Percentiles rank a stretch among this genome's conserved stretches.
These are phyloP conservation scores for Tichodroma muraria DNA, from an alignment of 2,113 vertebrate species.

Conservation along the genomic window DNA sequence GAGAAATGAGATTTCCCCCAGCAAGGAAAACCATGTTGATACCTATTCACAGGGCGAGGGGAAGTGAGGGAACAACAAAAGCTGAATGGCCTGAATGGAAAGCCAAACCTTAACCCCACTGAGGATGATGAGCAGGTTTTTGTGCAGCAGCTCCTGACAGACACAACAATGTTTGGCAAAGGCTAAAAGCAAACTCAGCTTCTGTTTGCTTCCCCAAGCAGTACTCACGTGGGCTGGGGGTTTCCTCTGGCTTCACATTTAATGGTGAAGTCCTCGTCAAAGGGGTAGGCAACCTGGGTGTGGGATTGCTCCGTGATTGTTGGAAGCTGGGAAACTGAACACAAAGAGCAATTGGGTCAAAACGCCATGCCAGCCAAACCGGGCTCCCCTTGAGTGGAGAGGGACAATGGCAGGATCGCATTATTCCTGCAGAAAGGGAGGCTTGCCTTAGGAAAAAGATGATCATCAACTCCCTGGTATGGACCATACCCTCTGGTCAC, in stretches of 20 bases:
- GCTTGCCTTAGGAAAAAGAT: neutral
- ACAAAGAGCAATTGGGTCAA: neutral
- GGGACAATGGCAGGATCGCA: neutral
- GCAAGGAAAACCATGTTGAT: neutral
- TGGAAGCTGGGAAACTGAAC: constrained; percentile 88
- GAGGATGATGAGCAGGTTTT: neutral
- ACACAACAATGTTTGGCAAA: neutral
- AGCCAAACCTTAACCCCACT: neutral
- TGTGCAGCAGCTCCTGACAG: neutral
- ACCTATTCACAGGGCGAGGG: neutral
- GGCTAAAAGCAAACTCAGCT: neutral
- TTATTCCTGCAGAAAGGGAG: neutral
- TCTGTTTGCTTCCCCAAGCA: neutral
- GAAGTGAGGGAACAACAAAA: neutral
- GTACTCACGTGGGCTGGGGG: constrained; percentile 85
- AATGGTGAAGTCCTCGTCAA: constrained; percentile 87
- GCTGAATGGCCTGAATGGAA: neutral
- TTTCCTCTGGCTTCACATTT: constrained; percentile 92
- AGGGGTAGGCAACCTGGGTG: constrained; percentile 86
- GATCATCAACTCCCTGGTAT: neutral
- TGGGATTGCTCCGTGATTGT: constrained; percentile 83
- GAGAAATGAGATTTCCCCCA: neutral
- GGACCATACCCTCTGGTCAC: accelerated
- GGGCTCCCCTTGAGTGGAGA: neutral
- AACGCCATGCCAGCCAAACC: neutral